Percentiles rank a stretch among this genome's conserved stretches.
phyloP scores from a whole-genome alignment of 2,888 invertebrate genomes.

The Opisthograptis luteolata region DNA sequence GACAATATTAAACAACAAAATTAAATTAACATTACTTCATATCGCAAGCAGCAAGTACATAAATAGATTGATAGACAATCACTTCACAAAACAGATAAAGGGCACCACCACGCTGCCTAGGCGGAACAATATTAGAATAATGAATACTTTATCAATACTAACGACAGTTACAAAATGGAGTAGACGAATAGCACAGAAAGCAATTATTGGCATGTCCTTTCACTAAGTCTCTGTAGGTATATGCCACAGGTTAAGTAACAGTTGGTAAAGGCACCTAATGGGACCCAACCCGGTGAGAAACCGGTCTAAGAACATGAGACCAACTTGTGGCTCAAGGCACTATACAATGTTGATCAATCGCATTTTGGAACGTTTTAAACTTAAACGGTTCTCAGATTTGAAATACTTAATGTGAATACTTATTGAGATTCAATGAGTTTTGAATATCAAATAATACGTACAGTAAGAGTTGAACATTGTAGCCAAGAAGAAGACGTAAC shows the following conservation, averaged over 20 bases:
- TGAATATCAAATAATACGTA: no score
- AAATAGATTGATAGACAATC: constrained; percentile 18
- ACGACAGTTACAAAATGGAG: constrained; percentile 64
- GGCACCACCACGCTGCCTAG: constrained; percentile 28
- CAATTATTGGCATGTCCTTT: constrained; percentile 80
- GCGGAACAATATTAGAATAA: constrained; percentile 34
- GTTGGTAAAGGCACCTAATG: constrained; percentile 52
- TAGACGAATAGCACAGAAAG: constrained; percentile 69
- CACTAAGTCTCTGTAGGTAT: constrained; percentile 58
- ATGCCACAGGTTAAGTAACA: constrained; percentile 45
- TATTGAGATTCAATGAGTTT: constrained; percentile 15
- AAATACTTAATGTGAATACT: constrained; percentile 37
- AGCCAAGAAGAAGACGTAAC: no score
- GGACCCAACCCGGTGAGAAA: constrained; percentile 76
- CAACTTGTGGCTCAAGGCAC: constrained; percentile 68
- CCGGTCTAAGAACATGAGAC: constrained; percentile 78
- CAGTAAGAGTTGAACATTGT: no score
- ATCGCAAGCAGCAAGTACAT: not conserved
- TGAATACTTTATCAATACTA: constrained; percentile 52
- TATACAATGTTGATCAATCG: constrained; percentile 80
- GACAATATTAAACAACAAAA: no score
- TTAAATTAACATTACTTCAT: no score
- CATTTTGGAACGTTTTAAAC: constrained; percentile 71
- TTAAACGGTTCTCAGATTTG: constrained; percentile 57
- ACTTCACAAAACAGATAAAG: constrained; percentile 23